Percentiles rank a stretch among this genome's conserved stretches.
These are phyloP conservation scores for Entosphenus tridentatus DNA, from an alignment of 2,113 vertebrate species.

Conservation along the genomic window DNA sequence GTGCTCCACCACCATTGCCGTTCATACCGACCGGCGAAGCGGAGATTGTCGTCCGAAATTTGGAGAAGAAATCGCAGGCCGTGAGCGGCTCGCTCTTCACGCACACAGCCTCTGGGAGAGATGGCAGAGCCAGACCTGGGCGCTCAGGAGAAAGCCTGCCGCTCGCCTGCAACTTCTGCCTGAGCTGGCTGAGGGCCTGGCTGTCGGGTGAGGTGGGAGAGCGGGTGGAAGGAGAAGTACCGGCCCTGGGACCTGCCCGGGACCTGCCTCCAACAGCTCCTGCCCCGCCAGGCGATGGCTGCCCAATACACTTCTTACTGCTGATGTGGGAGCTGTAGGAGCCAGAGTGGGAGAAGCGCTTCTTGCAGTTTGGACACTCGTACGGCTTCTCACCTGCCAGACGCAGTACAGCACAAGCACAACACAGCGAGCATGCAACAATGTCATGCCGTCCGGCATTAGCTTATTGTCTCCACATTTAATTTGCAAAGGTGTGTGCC, in stretches of 20 bases:
- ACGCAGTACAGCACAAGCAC: constrained; percentile 13
- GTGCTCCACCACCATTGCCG: no score
- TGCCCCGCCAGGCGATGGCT: constrained; percentile 63
- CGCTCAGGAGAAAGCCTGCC: constrained; percentile 3
- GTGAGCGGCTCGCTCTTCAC: background rate
- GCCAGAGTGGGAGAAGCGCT: constrained; percentile 96
- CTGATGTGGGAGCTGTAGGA: constrained; percentile 99
- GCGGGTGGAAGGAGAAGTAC: constrained; percentile 88
- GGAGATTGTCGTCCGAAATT: background rate
- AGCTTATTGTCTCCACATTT: no score
- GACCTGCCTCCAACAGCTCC: constrained; percentile 39
- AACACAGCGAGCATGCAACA: background rate
- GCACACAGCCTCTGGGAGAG: background rate
- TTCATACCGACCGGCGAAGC: background rate
- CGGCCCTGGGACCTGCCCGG: constrained; percentile 74
- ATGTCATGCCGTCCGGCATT: no score
- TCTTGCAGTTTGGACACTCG: constrained; percentile 99
- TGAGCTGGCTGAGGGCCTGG: constrained; percentile 1
- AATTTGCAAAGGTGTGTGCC: no score
- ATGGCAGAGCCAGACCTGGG: background rate
- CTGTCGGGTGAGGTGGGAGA: constrained; percentile 66
- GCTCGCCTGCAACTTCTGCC: background rate
- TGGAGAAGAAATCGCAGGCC: background rate
- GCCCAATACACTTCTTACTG: constrained; percentile 98
- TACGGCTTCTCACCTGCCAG: constrained; percentile 87